These are phyloP conservation scores for Nannoperca obscura DNA, from an alignment of 2,797 vertebrate species.

Conservation along the genomic window DNA sequence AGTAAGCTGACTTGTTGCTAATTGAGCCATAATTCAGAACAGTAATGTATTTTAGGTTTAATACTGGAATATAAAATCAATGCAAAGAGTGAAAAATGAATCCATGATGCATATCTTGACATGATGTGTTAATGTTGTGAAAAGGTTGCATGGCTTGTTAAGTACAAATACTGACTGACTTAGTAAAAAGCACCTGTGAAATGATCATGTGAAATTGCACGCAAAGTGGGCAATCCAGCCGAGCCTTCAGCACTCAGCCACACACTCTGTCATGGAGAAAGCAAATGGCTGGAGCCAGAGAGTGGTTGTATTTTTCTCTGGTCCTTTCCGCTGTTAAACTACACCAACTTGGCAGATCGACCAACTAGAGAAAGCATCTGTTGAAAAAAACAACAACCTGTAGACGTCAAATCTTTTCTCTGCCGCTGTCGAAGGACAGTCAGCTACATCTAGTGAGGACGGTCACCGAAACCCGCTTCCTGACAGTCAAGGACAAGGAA, in stretches of 20 bases:
- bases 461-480: background rate
- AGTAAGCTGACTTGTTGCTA: background rate
- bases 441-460: background rate
- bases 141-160: background rate
- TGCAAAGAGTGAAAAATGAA: background rate
- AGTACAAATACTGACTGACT: conserved; percentile 2
- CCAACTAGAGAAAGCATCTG: background rate
- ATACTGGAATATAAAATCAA: background rate
- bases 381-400: conserved; percentile 1
- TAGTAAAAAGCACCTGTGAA: background rate
- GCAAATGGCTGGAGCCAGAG: conserved; percentile 7
- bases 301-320: background rate
- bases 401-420: background rate
- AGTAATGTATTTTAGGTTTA: background rate
- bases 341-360: conserved; percentile 5
- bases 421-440: background rate
- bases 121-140: background rate
- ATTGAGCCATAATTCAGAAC: background rate
- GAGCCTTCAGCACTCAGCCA: background rate
- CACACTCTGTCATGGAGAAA: conserved; percentile 13
- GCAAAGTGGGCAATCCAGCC: conserved; percentile 3
- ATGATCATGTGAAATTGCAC: conserved; percentile 8
- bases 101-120: background rate
- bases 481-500: background rate
- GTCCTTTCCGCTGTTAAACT: conserved; percentile 2